Conservation (phyloP, 1,140 invertebrate genomes). For the Zeugodacus cucurbitae region DNA sequence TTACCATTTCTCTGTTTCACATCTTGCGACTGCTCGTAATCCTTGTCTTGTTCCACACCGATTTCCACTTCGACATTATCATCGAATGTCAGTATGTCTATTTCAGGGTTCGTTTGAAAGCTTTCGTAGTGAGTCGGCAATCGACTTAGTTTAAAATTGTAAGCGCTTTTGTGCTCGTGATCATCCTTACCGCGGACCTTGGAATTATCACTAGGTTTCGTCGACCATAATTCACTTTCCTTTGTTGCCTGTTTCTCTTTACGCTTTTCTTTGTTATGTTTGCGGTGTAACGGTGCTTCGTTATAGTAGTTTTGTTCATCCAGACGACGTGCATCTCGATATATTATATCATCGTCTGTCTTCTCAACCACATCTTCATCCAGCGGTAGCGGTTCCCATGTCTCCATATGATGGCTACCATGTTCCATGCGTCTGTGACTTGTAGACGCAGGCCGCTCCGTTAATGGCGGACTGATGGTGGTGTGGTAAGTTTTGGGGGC, state of each 20-base stretch:
- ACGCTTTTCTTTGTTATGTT: slow-evolving; percentile 43
- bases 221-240: not conserved
- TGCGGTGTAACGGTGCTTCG: slow-evolving; percentile 3
- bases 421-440: not conserved
- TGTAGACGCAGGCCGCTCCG: not conserved
- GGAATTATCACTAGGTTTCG: not conserved
- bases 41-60: not conserved
- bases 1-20: not conserved
- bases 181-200: slow-evolving; percentile 49
- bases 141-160: slow-evolving; percentile 50
- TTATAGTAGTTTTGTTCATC: slow-evolving; percentile 29
- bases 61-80: slow-evolving; percentile 50
- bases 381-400: not conserved
- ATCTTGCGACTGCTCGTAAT: not conserved
- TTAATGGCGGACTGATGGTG: not conserved
- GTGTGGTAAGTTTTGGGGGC: not conserved
- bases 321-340: slow-evolving; percentile 51
- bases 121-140: slow-evolving; percentile 63
- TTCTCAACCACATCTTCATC: not conserved
- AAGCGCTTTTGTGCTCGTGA: slow-evolving; percentile 29
- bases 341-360: slow-evolving; percentile 59
- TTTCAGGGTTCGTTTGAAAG: slow-evolving; percentile 62
- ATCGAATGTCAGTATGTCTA: slow-evolving; percentile 59
- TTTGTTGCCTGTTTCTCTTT: not conserved
- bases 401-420: too few relatives aligned